Evolutionary conservation across 2,797 vertebrate genomes (phyloP).

Genomic region (Phyllotis vaccarum): DNA sequence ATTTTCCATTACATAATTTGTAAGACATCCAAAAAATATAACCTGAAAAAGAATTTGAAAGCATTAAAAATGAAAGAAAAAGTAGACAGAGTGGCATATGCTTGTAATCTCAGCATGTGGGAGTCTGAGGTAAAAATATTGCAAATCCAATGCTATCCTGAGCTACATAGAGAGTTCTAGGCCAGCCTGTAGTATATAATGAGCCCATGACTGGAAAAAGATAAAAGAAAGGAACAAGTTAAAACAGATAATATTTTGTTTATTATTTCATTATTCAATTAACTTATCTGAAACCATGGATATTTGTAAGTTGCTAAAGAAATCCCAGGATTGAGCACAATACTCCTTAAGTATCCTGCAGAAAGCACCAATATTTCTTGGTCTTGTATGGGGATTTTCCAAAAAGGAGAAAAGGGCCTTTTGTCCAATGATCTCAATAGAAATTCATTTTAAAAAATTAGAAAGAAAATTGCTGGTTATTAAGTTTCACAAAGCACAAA

Average conservation of each 20-base stretch:
- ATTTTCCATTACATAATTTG: constrained; percentile 11
- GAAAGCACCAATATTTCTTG: constrained; percentile 81
- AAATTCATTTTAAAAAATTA: constrained; percentile 37
- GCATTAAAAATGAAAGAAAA: constrained; percentile 3
- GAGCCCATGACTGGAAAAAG: not conserved
- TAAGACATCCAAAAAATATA: not conserved
- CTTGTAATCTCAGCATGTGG: not conserved
- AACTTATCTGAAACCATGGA: not conserved
- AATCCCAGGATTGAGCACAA: constrained; percentile 20
- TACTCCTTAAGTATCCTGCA: constrained; percentile 50
- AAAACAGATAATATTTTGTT: not conserved
- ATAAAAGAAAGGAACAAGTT: not conserved
- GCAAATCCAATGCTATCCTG: not conserved
- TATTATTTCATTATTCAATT: not conserved
- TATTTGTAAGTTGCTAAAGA: constrained; percentile 43
- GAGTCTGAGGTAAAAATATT: not conserved
- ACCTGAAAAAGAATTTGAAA: constrained; percentile 45
- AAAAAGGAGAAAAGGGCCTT: constrained; percentile 64
- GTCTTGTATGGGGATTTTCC: constrained; percentile 79
- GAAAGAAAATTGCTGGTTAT: constrained; percentile 40
- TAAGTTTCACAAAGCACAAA: constrained; percentile 38
- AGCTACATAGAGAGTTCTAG: not conserved
- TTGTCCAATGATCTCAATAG: constrained; percentile 61
- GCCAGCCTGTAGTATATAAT: not conserved
- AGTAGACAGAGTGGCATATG: not conserved